Percentiles rank a stretch among this genome's conserved stretches.
Conservation (phyloP, 1,140 invertebrate species). For the Drosophila micromelanica region DNA sequence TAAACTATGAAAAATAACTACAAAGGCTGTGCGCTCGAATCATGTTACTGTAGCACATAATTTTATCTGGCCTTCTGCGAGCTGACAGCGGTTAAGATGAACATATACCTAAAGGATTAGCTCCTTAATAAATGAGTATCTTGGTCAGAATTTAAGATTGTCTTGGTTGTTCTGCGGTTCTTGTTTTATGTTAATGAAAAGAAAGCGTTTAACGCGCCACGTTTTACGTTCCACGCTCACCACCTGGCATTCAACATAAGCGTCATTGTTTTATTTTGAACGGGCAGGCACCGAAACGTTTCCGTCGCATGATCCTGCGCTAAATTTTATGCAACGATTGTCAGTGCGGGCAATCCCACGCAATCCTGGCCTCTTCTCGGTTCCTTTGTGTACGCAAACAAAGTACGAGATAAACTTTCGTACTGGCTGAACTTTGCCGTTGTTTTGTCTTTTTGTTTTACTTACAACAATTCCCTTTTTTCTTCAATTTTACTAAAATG, state of each 20-base stretch:
- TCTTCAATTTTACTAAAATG: slow-evolving; percentile 63
- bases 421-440: slow-evolving; percentile 75
- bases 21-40: slow-evolving; percentile 58
- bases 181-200: slow-evolving; percentile 75
- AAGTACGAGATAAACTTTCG: slow-evolving; percentile 82
- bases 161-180: background rate
- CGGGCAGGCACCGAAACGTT: slow-evolving; percentile 46
- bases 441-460: slow-evolving; percentile 26
- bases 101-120: slow-evolving; percentile 23
- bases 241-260: slow-evolving; percentile 4
- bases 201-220: slow-evolving; percentile 67
- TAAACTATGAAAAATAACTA: slow-evolving; percentile 63
- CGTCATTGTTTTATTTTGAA: slow-evolving; percentile 64
- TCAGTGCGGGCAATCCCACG: slow-evolving; percentile 4
- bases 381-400: slow-evolving; percentile 69
- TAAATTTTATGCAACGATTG: slow-evolving; percentile 65
- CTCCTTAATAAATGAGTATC: slow-evolving; percentile 20
- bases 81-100: background rate
- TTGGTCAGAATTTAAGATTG: slow-evolving; percentile 17
- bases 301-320: slow-evolving; percentile 54
- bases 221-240: slow-evolving; percentile 23
- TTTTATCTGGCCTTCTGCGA: slow-evolving; percentile 44
- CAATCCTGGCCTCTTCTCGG: background rate
- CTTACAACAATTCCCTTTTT: slow-evolving; percentile 35
- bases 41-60: slow-evolving; percentile 75